phyloP scores from a whole-genome alignment of 1,140 invertebrate species.

The Drosophila lacertosa region DNA sequence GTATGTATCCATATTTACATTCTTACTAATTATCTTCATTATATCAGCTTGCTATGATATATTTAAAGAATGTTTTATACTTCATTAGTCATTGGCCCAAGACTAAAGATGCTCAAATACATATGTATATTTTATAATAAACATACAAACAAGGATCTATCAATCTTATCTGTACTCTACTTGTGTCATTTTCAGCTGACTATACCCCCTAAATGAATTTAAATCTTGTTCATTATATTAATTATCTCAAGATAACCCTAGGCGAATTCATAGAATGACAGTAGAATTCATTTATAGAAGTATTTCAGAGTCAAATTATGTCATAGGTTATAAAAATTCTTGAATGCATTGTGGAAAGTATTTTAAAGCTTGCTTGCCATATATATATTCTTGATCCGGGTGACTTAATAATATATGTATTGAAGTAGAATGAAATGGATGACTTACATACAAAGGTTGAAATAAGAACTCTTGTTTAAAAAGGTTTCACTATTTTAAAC shows the following conservation, averaged over 20 bases:
- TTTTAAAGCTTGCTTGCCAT: no score
- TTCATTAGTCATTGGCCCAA: neutral
- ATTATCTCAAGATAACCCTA: neutral
- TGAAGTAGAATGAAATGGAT: no score
- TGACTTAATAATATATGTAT: no score
- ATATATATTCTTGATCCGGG: no score
- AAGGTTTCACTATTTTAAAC: no score
- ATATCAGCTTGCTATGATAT: no score
- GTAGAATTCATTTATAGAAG: neutral
- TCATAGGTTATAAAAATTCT: neutral
- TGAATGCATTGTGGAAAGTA: no score
- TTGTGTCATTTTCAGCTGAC: neutral
- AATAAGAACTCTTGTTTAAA: no score
- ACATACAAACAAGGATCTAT: slow-evolving; percentile 1
- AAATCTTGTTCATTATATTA: neutral
- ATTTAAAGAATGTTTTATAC: no score
- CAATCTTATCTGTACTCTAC: neutral
- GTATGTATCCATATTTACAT: no score
- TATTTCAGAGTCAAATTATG: neutral
- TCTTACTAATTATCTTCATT: neutral
- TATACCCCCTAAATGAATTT: neutral
- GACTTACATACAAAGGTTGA: no score
- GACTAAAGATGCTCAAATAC: neutral
- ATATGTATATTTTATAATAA: neutral
- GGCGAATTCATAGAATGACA: neutral